Base-by-base conservation (phyloP, 2,888 invertebrate species). In the Troides aeacus region DNA sequence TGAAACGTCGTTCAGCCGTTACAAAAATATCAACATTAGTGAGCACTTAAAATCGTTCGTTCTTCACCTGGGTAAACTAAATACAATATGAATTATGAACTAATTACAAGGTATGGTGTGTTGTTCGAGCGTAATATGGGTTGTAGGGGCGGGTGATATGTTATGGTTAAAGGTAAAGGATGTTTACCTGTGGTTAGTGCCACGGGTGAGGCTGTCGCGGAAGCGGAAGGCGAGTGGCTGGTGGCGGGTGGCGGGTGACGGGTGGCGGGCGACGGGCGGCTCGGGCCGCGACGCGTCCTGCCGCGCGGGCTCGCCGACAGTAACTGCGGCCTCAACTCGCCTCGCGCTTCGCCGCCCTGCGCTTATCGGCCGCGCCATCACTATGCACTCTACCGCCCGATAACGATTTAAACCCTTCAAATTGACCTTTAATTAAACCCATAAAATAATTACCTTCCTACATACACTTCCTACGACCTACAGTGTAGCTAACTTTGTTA, bases 271-370 rank as follows among this genome's bases (percentile, higher is more conserved):
- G 81, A 30, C 70, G 62, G 53, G 81, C 78, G 76, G 68, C 72
- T 75, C 75, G 81, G 81, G 85, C 86, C 86, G 87, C 87, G 81
- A 77, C 90, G 89, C 92, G 92, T 89, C 86, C 89, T 86, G 81
- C 87, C 91, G 86, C 90, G 85, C 85, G 82, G 86, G 88, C 88
- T 88, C 86, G 83, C 89, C 85, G 88, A 86, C 76, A 81, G 81
- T 83, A 79, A 91, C 91, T 91, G 90, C 90, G 82, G 85, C 78
- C 81, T 84, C 78, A 76, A 78, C 78, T 77, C 80, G 69, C 70
- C 70, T 64, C 72, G 71, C 79, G 77, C 79, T 80, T 77, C 76
- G 79, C 81, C 82, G 81, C 78, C 82, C 83, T 84, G 86, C 86
- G 89, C 89, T 90, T 90, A 90, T 90, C 90, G 84, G 80, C 77